Evolutionary conservation across 92 coral and sea anemone genomes (phyloP).

Genomic region (Porites cylindrica): DNA sequence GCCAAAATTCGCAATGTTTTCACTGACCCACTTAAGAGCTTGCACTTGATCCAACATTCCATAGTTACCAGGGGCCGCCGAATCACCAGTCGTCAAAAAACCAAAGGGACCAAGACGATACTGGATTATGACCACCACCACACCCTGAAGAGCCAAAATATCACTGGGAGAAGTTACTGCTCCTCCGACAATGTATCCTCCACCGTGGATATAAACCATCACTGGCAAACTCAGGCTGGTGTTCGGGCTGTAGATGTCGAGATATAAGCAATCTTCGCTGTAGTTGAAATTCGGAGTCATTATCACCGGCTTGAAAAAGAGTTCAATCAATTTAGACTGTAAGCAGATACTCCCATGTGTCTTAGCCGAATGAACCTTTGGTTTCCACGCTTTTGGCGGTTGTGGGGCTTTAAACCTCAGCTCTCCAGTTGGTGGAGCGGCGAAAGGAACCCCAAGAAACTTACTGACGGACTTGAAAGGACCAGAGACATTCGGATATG

Average conservation of each 20-base stretch:
- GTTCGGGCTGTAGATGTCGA: conserved; percentile 54
- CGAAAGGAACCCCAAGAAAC: conserved; percentile 77
- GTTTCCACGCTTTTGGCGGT: conserved; percentile 60
- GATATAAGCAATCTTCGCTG: conserved; percentile 59
- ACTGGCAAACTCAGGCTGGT: conserved; percentile 52
- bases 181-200: conserved; percentile 51
- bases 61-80: conserved; percentile 62
- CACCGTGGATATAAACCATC: conserved; percentile 72
- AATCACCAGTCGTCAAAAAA: conserved; percentile 65
- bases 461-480: conserved; percentile 42
- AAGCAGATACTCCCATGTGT: conserved; percentile 55
- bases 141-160: conserved; percentile 57
- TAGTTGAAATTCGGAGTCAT: not conserved
- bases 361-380: conserved; percentile 43
- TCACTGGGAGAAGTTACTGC: conserved; percentile 53
- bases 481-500: conserved; percentile 13
- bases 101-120: conserved; percentile 73
- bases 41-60: conserved; percentile 91
- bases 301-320: not conserved
- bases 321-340: conserved; percentile 5
- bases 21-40: conserved; percentile 80
- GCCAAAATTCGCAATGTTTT: conserved; percentile 71
- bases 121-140: conserved; percentile 61
- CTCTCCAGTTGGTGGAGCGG: conserved; percentile 63
- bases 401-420: conserved; percentile 64